Percentiles rank a stretch among this genome's conserved stretches.
Conservation (phyloP, 53 echinoderm and acorn worm genomes). For the Mesocentrotus franciscanus region DNA sequence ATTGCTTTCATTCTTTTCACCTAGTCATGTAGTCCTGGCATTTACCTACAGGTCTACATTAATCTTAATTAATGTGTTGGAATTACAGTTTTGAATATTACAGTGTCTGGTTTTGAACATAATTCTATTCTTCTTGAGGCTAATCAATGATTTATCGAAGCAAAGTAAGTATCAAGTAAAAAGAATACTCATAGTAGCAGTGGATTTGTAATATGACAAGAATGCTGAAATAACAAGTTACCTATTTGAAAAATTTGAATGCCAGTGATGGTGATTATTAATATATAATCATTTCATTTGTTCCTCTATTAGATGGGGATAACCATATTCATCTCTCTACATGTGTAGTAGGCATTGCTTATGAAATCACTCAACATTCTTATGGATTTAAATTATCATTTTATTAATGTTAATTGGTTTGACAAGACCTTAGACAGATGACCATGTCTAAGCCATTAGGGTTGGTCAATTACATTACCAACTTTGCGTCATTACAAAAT, state of each 20-base stretch:
- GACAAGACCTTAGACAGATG: neutral
- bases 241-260: neutral
- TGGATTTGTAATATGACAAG: neutral
- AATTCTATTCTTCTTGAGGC: neutral
- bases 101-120: no score
- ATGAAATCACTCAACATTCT: neutral
- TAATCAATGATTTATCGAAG: neutral
- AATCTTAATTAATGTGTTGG: neutral
- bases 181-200: neutral
- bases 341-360: neutral
- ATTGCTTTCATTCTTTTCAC: neutral
- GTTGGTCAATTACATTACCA: conserved; percentile 13
- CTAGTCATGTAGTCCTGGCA: neutral
- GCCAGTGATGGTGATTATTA: neutral
- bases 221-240: neutral
- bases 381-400: neutral
- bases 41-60: neutral
- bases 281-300: neutral
- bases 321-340: neutral
- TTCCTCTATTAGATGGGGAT: neutral
- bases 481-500: neutral
- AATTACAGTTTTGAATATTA: neutral
- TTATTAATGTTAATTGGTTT: conserved; percentile 44
- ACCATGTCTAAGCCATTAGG: conserved; percentile 26
- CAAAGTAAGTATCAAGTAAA: neutral